Evolutionary conservation across 1,140 invertebrate species (phyloP), one percentile per base, ranked within the genome.

Genomic region (Cherax quadricarinatus): DNA sequence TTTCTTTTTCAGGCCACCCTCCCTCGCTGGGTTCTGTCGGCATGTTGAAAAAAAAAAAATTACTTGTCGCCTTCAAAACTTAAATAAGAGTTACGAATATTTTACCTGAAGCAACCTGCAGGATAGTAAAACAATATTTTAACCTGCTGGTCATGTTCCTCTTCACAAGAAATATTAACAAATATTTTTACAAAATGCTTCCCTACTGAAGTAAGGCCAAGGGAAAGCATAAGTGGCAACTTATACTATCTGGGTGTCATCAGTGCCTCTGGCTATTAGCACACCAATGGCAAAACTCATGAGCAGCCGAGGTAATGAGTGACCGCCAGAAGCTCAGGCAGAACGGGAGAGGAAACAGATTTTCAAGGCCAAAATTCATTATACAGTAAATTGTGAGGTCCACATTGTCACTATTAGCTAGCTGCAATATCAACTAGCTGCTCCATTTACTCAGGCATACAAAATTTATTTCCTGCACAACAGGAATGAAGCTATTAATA

Each of bases 121-220:
- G 70, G 70, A 75, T 75, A 89, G 18, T 83, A 83, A 89, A 89
- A 83, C 88, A 83, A 89, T 70, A 24, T n/a, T 81, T 41, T 89
- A 91, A 91, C 89, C 89, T 91, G 83, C 89, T 79, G 83, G 89
- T 91, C 82, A 73, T 91, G 85, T 85, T 91, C 83, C 89, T 91
- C 83, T 86, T 91, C 89, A 91, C 89, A 91, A 89, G 89, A 91
- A 91, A 91, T 91, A 91, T 91, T 80, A 91, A 91, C 89, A 91
- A 91, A 85, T 85, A 91, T 82, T 89, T 91, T 91, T 86, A 86
- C 83, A 91, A 91, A 91, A 91, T 91, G 89, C 83, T 83, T 86
- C 89, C 89, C 89, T 91, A 91, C 53, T 79, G 82, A 91, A 85
- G 89, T 91, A 91, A 91, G 89, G 89, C 88, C 89, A 79, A 91